Evolutionary conservation across 2,797 vertebrate genomes (phyloP).

Genomic region (Rallus crepitans): DNA sequence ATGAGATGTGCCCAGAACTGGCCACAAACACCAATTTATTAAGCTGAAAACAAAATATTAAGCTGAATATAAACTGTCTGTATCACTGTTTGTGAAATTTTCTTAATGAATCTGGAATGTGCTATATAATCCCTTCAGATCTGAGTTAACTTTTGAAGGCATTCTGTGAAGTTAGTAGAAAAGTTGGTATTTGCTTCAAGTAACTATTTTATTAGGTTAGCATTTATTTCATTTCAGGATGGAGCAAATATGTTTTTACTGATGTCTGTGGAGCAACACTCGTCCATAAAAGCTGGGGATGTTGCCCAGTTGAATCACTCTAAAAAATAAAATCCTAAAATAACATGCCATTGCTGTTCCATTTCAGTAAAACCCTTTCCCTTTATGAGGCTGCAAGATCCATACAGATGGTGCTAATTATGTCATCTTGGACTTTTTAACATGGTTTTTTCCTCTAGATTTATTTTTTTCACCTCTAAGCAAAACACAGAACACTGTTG

Average conservation of each 20-base stretch:
- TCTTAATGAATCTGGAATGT: neutral
- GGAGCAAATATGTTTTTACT: neutral
- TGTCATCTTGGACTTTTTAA: neutral
- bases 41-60: neutral
- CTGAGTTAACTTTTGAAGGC: neutral
- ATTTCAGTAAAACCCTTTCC: neutral
- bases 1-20: neutral
- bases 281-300: neutral
- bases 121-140: neutral
- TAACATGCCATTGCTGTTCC: neutral
- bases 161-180: neutral
- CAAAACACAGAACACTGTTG: neutral
- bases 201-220: neutral
- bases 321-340: neutral
- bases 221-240: neutral
- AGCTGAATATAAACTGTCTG: neutral
- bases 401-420: neutral
- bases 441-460: neutral
- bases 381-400: neutral
- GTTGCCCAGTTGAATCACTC: neutral
- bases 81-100: neutral
- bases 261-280: neutral
- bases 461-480: neutral
- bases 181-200: neutral
- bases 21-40: neutral